Percentiles rank a stretch among this genome's conserved stretches.
phyloP scores from a whole-genome alignment of 2,113 vertebrate species.

The Tachysurus vachellii region DNA sequence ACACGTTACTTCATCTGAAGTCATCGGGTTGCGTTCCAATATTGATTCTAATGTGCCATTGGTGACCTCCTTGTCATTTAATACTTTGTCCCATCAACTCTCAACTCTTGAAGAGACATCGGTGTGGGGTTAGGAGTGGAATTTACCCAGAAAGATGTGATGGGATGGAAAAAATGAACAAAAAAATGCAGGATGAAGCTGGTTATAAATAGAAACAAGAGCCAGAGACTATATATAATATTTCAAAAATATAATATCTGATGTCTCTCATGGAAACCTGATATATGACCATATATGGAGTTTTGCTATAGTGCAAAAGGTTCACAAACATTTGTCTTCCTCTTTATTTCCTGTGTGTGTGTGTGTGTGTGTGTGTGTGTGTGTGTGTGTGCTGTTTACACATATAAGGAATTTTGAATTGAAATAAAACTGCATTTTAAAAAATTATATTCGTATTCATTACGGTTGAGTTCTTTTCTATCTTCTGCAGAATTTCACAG shows the following conservation, averaged over 20 bases:
- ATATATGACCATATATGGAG: neutral
- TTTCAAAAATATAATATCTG: neutral
- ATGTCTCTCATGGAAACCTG: neutral
- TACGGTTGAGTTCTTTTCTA: neutral
- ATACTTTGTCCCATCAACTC: neutral
- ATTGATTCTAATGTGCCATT: neutral
- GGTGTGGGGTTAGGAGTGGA: neutral
- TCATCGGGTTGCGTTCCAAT: conserved; percentile 21
- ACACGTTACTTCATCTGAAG: conserved; percentile 23
- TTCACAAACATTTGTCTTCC: too few relatives aligned
- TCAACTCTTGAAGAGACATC: neutral
- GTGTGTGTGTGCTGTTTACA: too few relatives aligned
- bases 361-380: neutral
- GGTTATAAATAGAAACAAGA: neutral
- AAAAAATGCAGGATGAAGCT: neutral
- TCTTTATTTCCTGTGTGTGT: too few relatives aligned
- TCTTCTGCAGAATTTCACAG: neutral
- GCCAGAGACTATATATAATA: neutral
- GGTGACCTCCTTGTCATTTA: neutral
- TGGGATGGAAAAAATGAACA: neutral
- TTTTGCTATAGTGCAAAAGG: neutral
- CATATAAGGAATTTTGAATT: neutral
- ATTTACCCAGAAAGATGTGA: conserved; percentile 10
- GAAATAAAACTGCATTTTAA: neutral
- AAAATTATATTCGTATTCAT: neutral